Percentiles rank a stretch among this genome's conserved stretches.
phyloP scores from a whole-genome alignment of 2,888 invertebrate species.

The Geotrupes spiniger region DNA sequence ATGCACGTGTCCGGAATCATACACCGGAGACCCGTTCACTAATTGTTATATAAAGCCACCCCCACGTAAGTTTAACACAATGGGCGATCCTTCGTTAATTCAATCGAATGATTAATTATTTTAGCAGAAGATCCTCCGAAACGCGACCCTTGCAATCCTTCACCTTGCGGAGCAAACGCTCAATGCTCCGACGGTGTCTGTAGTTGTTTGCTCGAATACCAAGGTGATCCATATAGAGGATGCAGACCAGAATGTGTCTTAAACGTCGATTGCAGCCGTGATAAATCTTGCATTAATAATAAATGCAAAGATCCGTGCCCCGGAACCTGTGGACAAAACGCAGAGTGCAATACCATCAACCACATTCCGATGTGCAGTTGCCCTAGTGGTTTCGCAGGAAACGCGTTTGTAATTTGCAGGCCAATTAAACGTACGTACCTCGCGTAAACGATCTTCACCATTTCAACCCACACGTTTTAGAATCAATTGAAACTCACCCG shows the following conservation, averaged over 20 bases:
- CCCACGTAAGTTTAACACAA: slow-evolving; percentile 31
- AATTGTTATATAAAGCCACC: slow-evolving; percentile 59
- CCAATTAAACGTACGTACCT: slow-evolving; percentile 15
- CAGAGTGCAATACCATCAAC: slow-evolving; percentile 56
- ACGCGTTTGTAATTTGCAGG: slow-evolving; percentile 65
- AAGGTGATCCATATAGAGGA: slow-evolving; percentile 70
- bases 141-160: slow-evolving; percentile 67
- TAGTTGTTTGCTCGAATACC: slow-evolving; percentile 67
- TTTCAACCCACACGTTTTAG: slow-evolving; percentile 33
- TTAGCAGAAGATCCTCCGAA: slow-evolving; percentile 47
- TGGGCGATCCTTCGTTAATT: too few species aligned
- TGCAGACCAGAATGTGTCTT: slow-evolving; percentile 77
- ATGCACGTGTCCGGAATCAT: slow-evolving; percentile 63
- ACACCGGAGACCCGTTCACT: slow-evolving; percentile 65
- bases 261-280: slow-evolving; percentile 67
- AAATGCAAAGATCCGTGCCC: slow-evolving; percentile 73
- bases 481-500: slow-evolving; percentile 46
- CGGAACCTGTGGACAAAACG: slow-evolving; percentile 62
- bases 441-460: neutral
- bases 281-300: slow-evolving; percentile 68
- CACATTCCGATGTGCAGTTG: slow-evolving; percentile 67
- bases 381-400: slow-evolving; percentile 62
- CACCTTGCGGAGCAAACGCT: slow-evolving; percentile 65
- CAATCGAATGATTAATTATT: slow-evolving; percentile 41
- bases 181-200: slow-evolving; percentile 67